These are phyloP conservation scores for Sardinella longiceps DNA, from an alignment of 2,797 vertebrate species.

Conservation along the genomic window DNA sequence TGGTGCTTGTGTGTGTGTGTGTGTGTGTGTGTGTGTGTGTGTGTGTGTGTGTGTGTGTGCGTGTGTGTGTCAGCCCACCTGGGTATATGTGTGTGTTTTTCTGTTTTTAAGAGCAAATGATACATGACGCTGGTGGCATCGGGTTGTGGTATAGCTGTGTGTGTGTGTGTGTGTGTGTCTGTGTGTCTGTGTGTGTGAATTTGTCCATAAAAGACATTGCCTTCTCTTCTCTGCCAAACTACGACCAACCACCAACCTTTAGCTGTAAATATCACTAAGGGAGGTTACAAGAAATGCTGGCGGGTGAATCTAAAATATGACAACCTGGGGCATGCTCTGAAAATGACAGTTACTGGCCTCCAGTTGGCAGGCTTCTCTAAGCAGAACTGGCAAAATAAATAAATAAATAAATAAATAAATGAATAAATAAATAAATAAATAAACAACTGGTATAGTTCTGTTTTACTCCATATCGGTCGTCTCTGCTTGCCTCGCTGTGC, in stretches of 20 bases:
- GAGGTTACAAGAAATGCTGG: neutral
- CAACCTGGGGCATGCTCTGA: neutral
- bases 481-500: neutral
- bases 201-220: neutral
- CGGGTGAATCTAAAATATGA: neutral
- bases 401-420: too few species aligned
- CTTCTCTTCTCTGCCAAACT: too few species aligned
- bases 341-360: neutral
- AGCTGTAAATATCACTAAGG: neutral
- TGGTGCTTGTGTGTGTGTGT: neutral
- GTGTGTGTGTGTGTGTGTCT: neutral
- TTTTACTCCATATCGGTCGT: neutral
- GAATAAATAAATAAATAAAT: too few species aligned
- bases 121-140: too few species aligned
- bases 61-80: neutral
- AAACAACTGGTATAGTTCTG: too few species aligned
- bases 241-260: neutral
- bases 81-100: neutral
- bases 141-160: too few species aligned
- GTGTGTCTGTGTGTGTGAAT: neutral
- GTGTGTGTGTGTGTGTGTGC: neutral
- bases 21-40: neutral
- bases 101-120: neutral
- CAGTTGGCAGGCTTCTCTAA: neutral
- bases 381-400: neutral